Percentiles rank a stretch among this genome's conserved stretches.
phyloP scores from a whole-genome alignment of 2,113 vertebrate genomes.

The Promerops cafer region DNA sequence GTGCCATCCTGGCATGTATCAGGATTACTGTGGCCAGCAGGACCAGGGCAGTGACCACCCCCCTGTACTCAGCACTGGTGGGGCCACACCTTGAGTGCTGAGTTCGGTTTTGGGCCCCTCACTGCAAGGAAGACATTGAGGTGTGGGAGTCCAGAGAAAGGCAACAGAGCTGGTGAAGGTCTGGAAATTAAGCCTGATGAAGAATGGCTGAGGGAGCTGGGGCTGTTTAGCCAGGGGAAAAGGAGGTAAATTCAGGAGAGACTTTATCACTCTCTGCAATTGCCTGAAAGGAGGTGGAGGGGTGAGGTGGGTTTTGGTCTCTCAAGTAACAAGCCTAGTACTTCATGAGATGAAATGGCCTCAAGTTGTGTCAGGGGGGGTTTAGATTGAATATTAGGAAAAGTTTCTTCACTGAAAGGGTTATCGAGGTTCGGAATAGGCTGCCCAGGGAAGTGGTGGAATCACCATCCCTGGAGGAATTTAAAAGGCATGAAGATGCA shows the following conservation, averaged over 20 bases:
- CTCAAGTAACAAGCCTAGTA: not conserved
- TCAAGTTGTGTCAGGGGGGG: not conserved
- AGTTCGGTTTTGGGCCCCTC: not conserved
- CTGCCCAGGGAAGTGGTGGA: not conserved
- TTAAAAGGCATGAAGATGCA: not conserved
- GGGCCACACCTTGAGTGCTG: fast-evolving
- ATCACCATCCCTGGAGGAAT: no score
- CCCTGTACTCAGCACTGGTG: not conserved
- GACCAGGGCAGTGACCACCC: fast-evolving
- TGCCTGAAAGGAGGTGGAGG: not conserved
- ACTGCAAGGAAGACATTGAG: not conserved
- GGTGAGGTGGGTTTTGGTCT: not conserved
- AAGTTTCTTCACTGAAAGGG: not conserved
- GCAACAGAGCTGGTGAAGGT: not conserved
- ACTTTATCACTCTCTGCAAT: no score
- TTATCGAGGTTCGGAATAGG: not conserved
- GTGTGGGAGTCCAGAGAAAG: not conserved
- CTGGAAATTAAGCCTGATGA: not conserved
- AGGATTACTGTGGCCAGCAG: not conserved
- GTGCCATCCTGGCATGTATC: not conserved
- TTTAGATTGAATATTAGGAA: not conserved
- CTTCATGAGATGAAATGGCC: not conserved
- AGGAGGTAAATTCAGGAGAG: not conserved
- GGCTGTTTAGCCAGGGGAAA: not conserved
- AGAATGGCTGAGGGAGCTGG: not conserved